Conservation (phyloP, 2,888 invertebrate genomes). For the Lithophane leautieri region DNA sequence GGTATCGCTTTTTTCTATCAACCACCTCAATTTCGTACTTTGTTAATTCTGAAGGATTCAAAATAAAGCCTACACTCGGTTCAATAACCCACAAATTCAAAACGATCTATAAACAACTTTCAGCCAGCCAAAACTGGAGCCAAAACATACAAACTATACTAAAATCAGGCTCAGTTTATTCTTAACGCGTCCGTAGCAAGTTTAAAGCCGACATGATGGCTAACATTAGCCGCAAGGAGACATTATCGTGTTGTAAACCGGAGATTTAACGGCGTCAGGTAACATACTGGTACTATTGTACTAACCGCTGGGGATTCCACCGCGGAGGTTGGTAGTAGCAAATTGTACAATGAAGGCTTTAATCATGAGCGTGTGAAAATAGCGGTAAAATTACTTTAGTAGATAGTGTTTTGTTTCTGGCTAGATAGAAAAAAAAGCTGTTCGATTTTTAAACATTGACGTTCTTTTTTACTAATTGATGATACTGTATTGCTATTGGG, state of each 20-base stretch:
- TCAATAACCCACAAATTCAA: slow-evolving; percentile 10
- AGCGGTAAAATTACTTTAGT: not conserved
- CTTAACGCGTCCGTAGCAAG: slow-evolving; percentile 51
- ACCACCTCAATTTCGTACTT: not conserved
- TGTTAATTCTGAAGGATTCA: not conserved
- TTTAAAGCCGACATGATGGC: slow-evolving; percentile 65
- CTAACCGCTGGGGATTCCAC: slow-evolving; percentile 57
- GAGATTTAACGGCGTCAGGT: slow-evolving; percentile 78
- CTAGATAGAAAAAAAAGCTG: not conserved
- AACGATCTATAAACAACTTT: slow-evolving; percentile 8
- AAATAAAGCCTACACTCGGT: not conserved
- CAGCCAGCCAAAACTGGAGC: not conserved
- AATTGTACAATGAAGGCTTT: slow-evolving; percentile 43
- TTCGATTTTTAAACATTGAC: not conserved
- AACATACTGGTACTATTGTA: slow-evolving; percentile 63
- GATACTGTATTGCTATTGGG: not conserved
- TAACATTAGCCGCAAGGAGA: slow-evolving; percentile 67
- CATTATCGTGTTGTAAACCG: slow-evolving; percentile 81
- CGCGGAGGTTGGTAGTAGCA: slow-evolving; percentile 16
- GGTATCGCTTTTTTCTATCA: too few relatives aligned
- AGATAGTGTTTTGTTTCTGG: slow-evolving; percentile 11
- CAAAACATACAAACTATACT: slow-evolving; percentile 41
- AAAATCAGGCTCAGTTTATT: slow-evolving; percentile 53
- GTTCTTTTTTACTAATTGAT: not conserved
- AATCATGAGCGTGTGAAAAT: slow-evolving; percentile 17